Conservation (phyloP, 2,888 invertebrate species). For the Oxycera nigricornis region DNA sequence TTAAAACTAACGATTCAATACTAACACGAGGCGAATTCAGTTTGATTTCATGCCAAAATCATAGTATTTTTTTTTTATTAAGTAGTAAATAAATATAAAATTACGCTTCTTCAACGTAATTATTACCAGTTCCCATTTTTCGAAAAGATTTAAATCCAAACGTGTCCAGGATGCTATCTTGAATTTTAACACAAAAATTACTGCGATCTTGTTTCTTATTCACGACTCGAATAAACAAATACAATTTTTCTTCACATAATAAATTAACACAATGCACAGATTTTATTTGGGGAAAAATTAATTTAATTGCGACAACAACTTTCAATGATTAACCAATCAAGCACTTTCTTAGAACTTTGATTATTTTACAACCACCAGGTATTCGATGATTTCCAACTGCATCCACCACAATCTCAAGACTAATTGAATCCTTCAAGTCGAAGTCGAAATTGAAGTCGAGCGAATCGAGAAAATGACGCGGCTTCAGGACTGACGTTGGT, state of each 20-base stretch:
- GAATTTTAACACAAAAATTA: neutral
- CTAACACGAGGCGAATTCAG: too few species aligned
- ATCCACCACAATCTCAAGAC: conserved; percentile 45
- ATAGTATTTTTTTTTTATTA: conserved; percentile 40
- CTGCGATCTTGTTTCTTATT: neutral
- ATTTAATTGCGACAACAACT: neutral
- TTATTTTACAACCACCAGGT: neutral
- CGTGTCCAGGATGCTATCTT: conserved; percentile 58
- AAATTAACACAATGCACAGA: too few species aligned
- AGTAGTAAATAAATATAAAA: too few species aligned
- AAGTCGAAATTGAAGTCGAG: conserved; percentile 36
- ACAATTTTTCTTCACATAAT: neutral
- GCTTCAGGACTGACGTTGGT: conserved; percentile 38
- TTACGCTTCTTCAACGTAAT: too few species aligned
- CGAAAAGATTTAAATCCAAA: conserved; percentile 62
- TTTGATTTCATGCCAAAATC: too few species aligned
- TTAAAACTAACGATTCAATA: too few species aligned
- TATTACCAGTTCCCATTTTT: conserved; percentile 62
- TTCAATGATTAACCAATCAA: neutral
- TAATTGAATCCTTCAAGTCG: conserved; percentile 44
- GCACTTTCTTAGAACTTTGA: neutral
- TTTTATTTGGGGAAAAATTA: too few species aligned
- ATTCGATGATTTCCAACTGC: conserved; percentile 36
- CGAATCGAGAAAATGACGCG: conserved; percentile 28
- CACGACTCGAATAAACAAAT: neutral